Evolutionary conservation across 2,113 vertebrate species (phyloP).

Genomic region (Pteropus alecto): DNA sequence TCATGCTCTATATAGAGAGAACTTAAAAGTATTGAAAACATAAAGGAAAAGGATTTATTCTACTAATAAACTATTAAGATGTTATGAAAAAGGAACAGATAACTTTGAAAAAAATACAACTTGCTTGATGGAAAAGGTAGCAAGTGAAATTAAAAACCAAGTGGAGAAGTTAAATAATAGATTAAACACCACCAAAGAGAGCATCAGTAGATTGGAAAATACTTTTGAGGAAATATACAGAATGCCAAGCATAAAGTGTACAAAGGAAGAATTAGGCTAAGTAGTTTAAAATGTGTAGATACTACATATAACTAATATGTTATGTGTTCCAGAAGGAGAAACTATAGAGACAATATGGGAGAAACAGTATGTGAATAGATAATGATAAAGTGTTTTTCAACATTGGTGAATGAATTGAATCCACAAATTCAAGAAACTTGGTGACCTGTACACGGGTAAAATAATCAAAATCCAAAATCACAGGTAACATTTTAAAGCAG

Average conservation of each 20-base stretch:
- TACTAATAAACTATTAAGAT: neutral
- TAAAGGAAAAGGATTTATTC: neutral
- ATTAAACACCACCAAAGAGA: neutral
- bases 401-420: neutral
- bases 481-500: neutral
- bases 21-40: neutral
- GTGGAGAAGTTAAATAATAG: neutral
- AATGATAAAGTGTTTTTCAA: neutral
- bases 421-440: neutral
- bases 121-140: neutral
- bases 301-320: neutral
- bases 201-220: neutral
- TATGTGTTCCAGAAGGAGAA: neutral
- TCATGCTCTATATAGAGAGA: no score
- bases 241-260: neutral
- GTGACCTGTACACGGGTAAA: neutral
- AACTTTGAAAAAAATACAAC: neutral
- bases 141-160: neutral
- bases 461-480: neutral
- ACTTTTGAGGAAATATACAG: neutral
- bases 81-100: neutral
- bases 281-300: neutral
- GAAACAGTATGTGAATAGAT: neutral
- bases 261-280: neutral
- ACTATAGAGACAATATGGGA: neutral